Base-by-base conservation (phyloP, 2,113 vertebrate genomes). In the Tretioscincus oriximinensis region DNA sequence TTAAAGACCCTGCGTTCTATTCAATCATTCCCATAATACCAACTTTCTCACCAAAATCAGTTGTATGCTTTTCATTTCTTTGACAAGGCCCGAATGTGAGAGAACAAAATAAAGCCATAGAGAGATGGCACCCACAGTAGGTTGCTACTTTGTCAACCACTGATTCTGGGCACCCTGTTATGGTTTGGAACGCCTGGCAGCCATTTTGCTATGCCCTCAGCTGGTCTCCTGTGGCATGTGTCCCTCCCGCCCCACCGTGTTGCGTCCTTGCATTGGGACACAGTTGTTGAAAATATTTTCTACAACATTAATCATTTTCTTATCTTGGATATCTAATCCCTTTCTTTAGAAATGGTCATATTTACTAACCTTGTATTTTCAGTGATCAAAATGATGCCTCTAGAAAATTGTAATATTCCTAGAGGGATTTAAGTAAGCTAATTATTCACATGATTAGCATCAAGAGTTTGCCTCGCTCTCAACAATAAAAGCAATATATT, bases 391-490 rank as follows among this genome's bases (percentile, higher is more conserved):
- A 66, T 29, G 28, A 81, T 89, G 81, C 81, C 21, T 61, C n/a
- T 58, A 58, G 54, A 18, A 58, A 58, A 18, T 18, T 58, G 16
- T 58, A 58, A 58, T 58, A 75, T 92, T 72, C 66, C 64, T 54
- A 86, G 84, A 84, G 83, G 60, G 86, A 67, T 86, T 92, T 85
- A 83, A 86, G 73, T 69, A 58, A 68, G 88, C 54, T 88, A 91
- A 79, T 86, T 45, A 85, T 92, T 80, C 87, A 85, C 81, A 31
- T 91, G 2, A 11, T 90, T 73, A 79, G 68, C 5, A 89, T 83
- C 77, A 82, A 63, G 51, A 83, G 70, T 86, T 92, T 89, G 86
- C 90, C 65, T 77, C 91, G 49, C 78, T 83, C 73, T 85, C 82
- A 72, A 84, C 83, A 79, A 83, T 70, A 81, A 88, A 79, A 89